Conservation (phyloP, 1,140 invertebrate genomes). For the Hycleus phaleratus region DNA sequence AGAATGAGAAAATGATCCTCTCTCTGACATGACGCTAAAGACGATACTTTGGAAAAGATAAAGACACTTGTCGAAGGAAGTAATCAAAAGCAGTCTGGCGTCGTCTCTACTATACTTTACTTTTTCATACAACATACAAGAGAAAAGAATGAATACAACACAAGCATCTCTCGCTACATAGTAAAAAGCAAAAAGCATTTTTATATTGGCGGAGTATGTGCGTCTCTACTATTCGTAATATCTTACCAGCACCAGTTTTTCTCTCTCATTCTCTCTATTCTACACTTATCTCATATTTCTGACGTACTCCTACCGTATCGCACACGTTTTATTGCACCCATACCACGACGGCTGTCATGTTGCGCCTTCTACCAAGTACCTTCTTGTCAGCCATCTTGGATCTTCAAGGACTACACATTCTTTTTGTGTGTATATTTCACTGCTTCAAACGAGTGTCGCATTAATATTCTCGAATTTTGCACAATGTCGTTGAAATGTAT, state of each 20-base stretch:
- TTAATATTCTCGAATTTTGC: conserved; percentile 15
- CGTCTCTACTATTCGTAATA: conserved; percentile 5
- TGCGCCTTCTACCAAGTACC: conserved; percentile 21
- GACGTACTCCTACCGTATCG: conserved; percentile 26
- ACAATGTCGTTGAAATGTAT: conserved; percentile 13
- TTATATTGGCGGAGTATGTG: neutral
- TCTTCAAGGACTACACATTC: conserved; percentile 15
- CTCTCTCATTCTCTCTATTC: conserved; percentile 8
- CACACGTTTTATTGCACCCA: conserved; percentile 30
- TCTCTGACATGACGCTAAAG: conserved; percentile 15
- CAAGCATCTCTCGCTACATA: neutral
- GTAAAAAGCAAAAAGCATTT: neutral
- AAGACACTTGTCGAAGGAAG: conserved; percentile 20
- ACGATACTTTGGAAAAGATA: conserved; percentile 19
- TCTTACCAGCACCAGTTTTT: conserved; percentile 17
- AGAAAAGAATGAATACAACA: conserved; percentile 1
- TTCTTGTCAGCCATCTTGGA: conserved; percentile 25
- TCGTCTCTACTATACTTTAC: neutral
- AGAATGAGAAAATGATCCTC: conserved; percentile 17
- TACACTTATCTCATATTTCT: conserved; percentile 28
- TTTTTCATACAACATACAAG: neutral
- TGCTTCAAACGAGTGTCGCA: conserved; percentile 13
- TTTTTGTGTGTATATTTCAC: conserved; percentile 13
- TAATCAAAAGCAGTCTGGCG: conserved; percentile 15
- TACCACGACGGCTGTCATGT: conserved; percentile 19